Evolutionary conservation across 2,797 vertebrate species (phyloP).

Genomic region (Squalus acanthias): DNA sequence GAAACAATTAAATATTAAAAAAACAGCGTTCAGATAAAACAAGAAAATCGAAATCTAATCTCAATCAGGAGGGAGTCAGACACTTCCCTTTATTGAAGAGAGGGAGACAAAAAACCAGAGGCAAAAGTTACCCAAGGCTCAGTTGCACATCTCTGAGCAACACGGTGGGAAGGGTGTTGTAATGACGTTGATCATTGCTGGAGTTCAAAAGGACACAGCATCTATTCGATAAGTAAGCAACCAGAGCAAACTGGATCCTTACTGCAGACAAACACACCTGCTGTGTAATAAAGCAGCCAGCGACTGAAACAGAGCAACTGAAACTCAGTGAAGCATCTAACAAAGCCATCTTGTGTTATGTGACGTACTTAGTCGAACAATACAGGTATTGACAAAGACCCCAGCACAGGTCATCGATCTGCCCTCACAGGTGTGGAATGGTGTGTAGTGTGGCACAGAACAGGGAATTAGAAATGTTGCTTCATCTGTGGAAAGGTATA

Average conservation of each 20-base stretch:
- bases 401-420: neutral
- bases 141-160: neutral
- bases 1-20: slow-evolving; percentile 21
- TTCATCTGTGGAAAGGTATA: neutral
- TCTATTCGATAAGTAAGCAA: neutral
- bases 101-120: neutral
- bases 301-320: neutral
- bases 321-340: neutral
- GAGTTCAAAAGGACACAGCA: neutral
- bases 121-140: neutral
- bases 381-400: neutral
- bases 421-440: neutral
- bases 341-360: neutral
- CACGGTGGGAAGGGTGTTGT: neutral
- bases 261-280: slow-evolving; percentile 12
- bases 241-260: neutral
- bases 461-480: neutral
- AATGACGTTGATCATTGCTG: neutral
- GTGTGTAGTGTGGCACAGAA: neutral
- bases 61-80: neutral
- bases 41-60: neutral
- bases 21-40: neutral
- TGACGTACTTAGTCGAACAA: neutral
- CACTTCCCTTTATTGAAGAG: neutral
- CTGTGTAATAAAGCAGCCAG: neutral